Conservation (phyloP, 2,797 vertebrate genomes). For the Helicolenus hilgendorfi region DNA sequence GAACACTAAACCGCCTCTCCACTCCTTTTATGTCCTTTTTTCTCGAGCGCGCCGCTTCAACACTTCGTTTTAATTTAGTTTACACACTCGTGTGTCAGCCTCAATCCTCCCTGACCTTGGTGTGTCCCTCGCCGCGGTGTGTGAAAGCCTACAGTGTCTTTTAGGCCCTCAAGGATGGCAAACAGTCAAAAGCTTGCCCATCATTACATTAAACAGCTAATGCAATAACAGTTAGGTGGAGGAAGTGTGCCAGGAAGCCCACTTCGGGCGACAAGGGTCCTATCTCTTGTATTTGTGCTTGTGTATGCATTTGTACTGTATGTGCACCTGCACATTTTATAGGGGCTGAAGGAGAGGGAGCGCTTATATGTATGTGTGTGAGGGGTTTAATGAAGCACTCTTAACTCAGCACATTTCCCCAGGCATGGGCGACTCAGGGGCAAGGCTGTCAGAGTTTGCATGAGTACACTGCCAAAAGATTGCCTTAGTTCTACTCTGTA, state of each 20-base stretch:
- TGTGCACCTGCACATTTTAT: slow-evolving; percentile 64
- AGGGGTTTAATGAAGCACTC: slow-evolving; percentile 80
- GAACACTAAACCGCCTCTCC: neutral
- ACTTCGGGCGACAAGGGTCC: slow-evolving; percentile 63
- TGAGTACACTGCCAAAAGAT: slow-evolving; percentile 62
- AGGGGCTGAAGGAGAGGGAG: neutral
- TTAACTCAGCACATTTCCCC: slow-evolving; percentile 74
- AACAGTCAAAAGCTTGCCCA: slow-evolving; percentile 67
- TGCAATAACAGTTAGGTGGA: slow-evolving; percentile 66
- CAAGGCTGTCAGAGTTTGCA: slow-evolving; percentile 55
- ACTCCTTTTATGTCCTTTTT: slow-evolving; percentile 11
- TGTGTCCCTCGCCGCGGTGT: slow-evolving; percentile 21
- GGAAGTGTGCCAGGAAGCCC: slow-evolving; percentile 60
- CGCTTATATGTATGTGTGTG: slow-evolving; percentile 31
- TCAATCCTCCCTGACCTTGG: slow-evolving; percentile 51
- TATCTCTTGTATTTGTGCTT: slow-evolving; percentile 23
- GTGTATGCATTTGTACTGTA: slow-evolving; percentile 31
- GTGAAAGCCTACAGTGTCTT: slow-evolving; percentile 48
- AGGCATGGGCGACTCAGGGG: slow-evolving; percentile 59
- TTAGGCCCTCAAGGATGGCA: slow-evolving; percentile 54
- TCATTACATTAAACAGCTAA: slow-evolving; percentile 67
- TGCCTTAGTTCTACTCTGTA: slow-evolving; percentile 50
- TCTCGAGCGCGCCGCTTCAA: neutral
- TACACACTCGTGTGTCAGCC: slow-evolving; percentile 40
- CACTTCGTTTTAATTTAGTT: slow-evolving; percentile 56